These are phyloP conservation scores for Drosophila hydei DNA, from an alignment of 1,140 invertebrate species.

Conservation along the genomic window DNA sequence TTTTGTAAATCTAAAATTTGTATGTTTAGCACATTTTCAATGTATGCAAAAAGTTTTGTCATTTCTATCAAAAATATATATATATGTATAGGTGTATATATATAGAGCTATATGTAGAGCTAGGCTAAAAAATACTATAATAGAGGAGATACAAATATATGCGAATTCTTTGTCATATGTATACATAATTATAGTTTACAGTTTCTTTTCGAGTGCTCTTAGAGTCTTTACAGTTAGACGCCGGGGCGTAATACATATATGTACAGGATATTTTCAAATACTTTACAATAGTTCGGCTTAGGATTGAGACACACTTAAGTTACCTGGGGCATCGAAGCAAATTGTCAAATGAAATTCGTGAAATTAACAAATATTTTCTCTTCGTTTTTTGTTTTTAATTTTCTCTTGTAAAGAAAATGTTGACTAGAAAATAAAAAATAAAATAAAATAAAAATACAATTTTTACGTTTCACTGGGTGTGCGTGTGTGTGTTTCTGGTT, in stretches of 20 bases:
- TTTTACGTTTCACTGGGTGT: slow-evolving; percentile 32
- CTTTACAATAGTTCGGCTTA: slow-evolving; percentile 70
- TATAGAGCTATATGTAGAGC: slow-evolving; percentile 47
- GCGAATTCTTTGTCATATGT: slow-evolving; percentile 29
- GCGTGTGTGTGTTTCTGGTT: slow-evolving; percentile 33
- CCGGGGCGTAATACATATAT: slow-evolving; percentile 57
- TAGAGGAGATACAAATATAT: slow-evolving; percentile 57
- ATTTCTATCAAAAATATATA: slow-evolving; percentile 68
- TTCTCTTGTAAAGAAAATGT: slow-evolving; percentile 70
- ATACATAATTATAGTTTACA: slow-evolving; percentile 19
- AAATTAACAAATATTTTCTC: slow-evolving; percentile 8
- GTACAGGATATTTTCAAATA: slow-evolving; percentile 72
- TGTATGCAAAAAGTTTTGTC: slow-evolving; percentile 58
- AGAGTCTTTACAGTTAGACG: slow-evolving; percentile 68
- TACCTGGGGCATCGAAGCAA: slow-evolving; percentile 12
- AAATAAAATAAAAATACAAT: slow-evolving; percentile 38
- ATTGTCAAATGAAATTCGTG: slow-evolving; percentile 5
- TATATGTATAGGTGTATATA: slow-evolving; percentile 29
- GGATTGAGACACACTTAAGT: slow-evolving; percentile 45
- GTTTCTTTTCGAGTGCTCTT: slow-evolving; percentile 42
- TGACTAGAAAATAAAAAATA: slow-evolving; percentile 76
- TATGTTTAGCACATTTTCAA: slow-evolving; percentile 68
- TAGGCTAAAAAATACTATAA: slow-evolving; percentile 71
- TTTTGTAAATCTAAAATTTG: slow-evolving; percentile 15
- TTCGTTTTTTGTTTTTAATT: slow-evolving; percentile 45